Evolutionary conservation across 2,113 vertebrate species (phyloP), one percentile per base, ranked within the genome.

Genomic region (Clarias gariepinus): DNA sequence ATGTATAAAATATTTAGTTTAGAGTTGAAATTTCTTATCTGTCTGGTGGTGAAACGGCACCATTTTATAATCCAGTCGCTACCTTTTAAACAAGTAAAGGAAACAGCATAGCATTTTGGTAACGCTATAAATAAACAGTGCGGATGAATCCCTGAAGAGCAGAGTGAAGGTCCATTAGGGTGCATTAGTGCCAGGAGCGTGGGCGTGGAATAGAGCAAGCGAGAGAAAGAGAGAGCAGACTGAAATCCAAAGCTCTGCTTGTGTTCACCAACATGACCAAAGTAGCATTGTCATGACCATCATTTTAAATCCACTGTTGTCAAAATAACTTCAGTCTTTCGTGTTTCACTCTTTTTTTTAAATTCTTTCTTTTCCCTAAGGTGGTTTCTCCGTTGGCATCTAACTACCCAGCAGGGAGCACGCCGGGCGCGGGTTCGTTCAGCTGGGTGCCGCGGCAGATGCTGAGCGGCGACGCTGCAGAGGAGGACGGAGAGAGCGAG

Each of bases 371-470:
- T 81, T n/a, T 28, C 55, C 84, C 53, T 78, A 76, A 96, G 95
- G 95, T 95, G 81, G 94, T 95, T 55, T 86, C 93, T 18, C 89
- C 93, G 15, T 87, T 95, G 87, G 87, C 93, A 13, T 90, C 95
- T 25, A 95, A 94, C 91, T 95, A 94, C 91, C 91, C 94, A 86
- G 91, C 94, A 77, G 90, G 90, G 80, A 85, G 92, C 21, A 80
- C 90, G 0, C 89, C 91, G 11, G 87, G 94, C 9, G 90, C 90
- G 2, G 84, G 92, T 73, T 86, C 93, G 57, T 96, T 95, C 91
- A 96, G 94, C 91, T 96, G 95, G 94, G 95, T 96, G 74, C 95
- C 95, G 23, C 91, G 94, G 89, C 95, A 96, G 82, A 95, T 96
- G 95, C 93, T 96, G 16, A 95, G 95, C 3, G 95, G 94, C 47